Conservation (phyloP, 2,797 vertebrate species). For the Hippoglossus hippoglossus region DNA sequence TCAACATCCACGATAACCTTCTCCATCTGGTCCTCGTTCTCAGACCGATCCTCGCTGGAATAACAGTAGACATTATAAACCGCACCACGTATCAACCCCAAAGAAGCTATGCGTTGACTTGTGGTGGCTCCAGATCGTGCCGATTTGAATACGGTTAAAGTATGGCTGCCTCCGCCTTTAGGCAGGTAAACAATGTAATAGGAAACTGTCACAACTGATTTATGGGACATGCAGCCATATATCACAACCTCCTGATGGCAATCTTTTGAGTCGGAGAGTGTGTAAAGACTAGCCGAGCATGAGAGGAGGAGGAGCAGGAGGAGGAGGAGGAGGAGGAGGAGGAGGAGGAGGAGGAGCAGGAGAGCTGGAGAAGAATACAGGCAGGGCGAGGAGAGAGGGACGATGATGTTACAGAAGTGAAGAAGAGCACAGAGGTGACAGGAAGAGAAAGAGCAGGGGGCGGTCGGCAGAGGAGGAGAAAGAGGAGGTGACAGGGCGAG, state of each 20-base stretch:
- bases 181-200: constrained; percentile 81
- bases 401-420: constrained; percentile 20
- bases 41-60: constrained; percentile 64
- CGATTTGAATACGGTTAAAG: constrained; percentile 71
- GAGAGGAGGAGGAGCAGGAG: constrained; percentile 30
- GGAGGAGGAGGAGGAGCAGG: constrained; percentile 2
- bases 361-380: constrained; percentile 22
- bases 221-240: constrained; percentile 63
- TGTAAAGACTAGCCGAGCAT: constrained; percentile 54
- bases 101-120: constrained; percentile 55
- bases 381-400: constrained; percentile 22
- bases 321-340: constrained; percentile 29
- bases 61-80: constrained; percentile 76
- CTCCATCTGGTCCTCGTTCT: constrained; percentile 79
- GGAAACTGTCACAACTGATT: constrained; percentile 82
- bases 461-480: constrained; percentile 43
- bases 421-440: constrained; percentile 43
- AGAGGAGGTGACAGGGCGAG: constrained; percentile 67
- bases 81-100: constrained; percentile 52
- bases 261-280: constrained; percentile 68
- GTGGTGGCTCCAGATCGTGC: constrained; percentile 67
- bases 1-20: constrained; percentile 74
- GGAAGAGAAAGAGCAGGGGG: constrained; percentile 51
- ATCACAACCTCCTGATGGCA: constrained; percentile 73
- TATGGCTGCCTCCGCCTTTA: constrained; percentile 64